phyloP scores from a whole-genome alignment of 2,113 vertebrate genomes.

The Laterallus jamaicensis region DNA sequence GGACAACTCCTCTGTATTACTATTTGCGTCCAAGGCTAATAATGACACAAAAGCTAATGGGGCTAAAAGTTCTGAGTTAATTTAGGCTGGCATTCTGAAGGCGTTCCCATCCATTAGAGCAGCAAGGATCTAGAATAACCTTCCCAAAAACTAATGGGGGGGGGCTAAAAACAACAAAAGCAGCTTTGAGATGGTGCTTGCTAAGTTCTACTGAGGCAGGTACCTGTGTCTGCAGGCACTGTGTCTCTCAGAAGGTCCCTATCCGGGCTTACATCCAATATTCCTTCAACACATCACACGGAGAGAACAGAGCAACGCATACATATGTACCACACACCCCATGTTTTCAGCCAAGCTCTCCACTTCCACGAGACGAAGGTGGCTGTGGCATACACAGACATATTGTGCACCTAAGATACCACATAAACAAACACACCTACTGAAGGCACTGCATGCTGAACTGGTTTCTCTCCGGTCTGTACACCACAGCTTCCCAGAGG shows the following conservation, averaged over 20 bases:
- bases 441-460: background rate
- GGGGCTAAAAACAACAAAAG: background rate
- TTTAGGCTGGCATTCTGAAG: background rate
- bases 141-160: background rate
- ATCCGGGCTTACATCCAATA: conserved; percentile 25
- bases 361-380: background rate
- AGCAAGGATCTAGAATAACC: background rate
- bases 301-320: background rate
- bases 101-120: background rate
- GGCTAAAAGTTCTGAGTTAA: background rate
- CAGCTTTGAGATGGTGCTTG: background rate
- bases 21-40: background rate
- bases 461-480: background rate
- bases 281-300: background rate
- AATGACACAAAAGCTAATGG: background rate
- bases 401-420: background rate
- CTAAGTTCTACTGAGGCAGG: background rate
- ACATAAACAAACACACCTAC: conserved; percentile 46
- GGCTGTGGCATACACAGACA: conserved; percentile 19
- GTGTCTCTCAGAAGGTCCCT: background rate
- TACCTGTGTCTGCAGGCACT: background rate
- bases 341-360: conserved; percentile 5
- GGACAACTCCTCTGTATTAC: background rate
- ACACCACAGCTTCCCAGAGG: background rate
- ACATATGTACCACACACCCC: background rate